A percentile compares a stretch with the other conserved stretches of the same genome.
Conservation (phyloP, 2,113 vertebrate genomes). For the Hypocryptadius cinnamomeus region DNA sequence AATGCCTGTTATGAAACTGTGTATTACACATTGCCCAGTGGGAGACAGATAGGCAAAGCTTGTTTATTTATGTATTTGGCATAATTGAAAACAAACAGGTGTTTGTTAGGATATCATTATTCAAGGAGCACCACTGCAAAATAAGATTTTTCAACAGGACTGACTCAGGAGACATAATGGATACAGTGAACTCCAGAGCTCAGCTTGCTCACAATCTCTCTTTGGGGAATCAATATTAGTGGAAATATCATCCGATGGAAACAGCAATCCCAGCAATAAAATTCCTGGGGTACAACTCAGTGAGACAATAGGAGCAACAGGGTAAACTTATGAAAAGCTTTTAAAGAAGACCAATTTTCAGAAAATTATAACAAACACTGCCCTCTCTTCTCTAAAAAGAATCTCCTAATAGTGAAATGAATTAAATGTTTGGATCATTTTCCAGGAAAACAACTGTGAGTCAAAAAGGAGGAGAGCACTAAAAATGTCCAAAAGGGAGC, state of each 20-base stretch:
- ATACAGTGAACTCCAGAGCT: background rate
- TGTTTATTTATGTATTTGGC: background rate
- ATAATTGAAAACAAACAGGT: conserved; percentile 35
- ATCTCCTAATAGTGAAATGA: background rate
- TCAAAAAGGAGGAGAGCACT: background rate
- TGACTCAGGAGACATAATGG: background rate
- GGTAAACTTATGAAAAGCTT: background rate
- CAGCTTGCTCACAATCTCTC: background rate
- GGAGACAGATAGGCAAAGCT: background rate
- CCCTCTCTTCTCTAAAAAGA: background rate
- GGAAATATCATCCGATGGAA: background rate
- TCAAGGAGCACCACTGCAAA: background rate
- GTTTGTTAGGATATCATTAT: conserved; percentile 7
- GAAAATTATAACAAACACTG: background rate
- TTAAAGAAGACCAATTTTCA: background rate
- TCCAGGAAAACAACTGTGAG: background rate
- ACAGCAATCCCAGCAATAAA: background rate
- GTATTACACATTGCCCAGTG: background rate
- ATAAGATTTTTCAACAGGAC: background rate
- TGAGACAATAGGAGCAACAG: background rate
- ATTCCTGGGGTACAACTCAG: background rate
- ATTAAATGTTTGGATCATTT: background rate
- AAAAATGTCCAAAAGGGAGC: background rate
- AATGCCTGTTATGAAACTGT: background rate
- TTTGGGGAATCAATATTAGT: background rate